phyloP scores from a whole-genome alignment of 2,888 invertebrate species.

The Cordilura impudica region DNA sequence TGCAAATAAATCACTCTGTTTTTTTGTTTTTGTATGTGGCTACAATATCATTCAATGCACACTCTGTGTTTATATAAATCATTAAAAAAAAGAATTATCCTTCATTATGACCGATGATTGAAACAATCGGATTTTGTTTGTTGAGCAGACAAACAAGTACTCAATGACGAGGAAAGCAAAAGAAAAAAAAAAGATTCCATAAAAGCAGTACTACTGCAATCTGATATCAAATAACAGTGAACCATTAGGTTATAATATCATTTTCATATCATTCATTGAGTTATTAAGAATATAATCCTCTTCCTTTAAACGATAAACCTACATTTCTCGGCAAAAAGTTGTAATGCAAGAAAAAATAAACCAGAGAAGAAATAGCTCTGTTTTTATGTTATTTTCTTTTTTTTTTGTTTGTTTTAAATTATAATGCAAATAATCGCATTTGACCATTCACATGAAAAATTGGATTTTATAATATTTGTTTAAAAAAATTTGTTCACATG shows the following conservation, averaged over 20 bases:
- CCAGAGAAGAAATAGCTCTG: constrained; percentile 8
- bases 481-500: too few species aligned
- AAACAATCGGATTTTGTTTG: constrained; percentile 37
- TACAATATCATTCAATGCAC: too few species aligned
- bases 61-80: too few species aligned
- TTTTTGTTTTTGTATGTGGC: too few species aligned
- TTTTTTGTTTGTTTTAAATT: not conserved
- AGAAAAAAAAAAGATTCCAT: constrained; percentile 16
- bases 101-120: constrained; percentile 11
- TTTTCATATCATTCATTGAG: constrained; percentile 34
- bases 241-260: constrained; percentile 32
- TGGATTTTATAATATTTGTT: constrained; percentile 31
- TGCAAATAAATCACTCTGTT: too few species aligned
- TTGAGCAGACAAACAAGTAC: constrained; percentile 27
- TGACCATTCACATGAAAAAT: constrained; percentile 51
- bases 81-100: not conserved
- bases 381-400: not conserved
- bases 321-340: constrained; percentile 17
- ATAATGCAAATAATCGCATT: constrained; percentile 58
- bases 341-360: not conserved
- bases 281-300: constrained; percentile 16
- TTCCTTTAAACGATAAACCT: constrained; percentile 31
- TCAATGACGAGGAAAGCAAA: constrained; percentile 11
- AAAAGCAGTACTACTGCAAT: constrained; percentile 32
- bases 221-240: constrained; percentile 20